A percentile compares a stretch with the other conserved stretches of the same genome.
phyloP scores from a whole-genome alignment of 37 sponge, comb jelly and placozoan genomes.

The Ephydatia muelleri region DNA sequence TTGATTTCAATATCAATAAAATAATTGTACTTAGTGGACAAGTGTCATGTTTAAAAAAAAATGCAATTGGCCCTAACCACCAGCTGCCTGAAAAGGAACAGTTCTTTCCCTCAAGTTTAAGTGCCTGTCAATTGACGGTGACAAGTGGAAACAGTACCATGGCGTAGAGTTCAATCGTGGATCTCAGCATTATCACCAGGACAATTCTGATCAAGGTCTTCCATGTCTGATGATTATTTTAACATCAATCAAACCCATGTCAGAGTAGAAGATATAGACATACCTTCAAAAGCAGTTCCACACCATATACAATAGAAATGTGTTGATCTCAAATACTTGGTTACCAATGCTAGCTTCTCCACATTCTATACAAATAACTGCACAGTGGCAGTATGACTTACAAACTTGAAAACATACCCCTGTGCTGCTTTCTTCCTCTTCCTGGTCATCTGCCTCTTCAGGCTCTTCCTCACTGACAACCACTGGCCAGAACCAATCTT shows the following conservation, averaged over 20 bases:
- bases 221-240: slow-evolving; percentile 10
- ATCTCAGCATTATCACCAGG: slow-evolving; percentile 42
- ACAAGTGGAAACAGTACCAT: no score
- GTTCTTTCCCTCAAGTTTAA: no score
- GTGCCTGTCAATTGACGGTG: no score
- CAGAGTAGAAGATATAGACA: not conserved
- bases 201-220: slow-evolving; percentile 30
- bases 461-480: slow-evolving; percentile 13
- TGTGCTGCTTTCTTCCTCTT: not conserved
- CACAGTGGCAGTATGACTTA: not conserved
- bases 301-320: slow-evolving; percentile 86
- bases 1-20: not conserved
- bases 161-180: slow-evolving; percentile 10
- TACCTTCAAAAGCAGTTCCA: slow-evolving; percentile 71
- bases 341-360: slow-evolving; percentile 38
- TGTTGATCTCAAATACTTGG: slow-evolving; percentile 46
- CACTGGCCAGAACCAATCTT: slow-evolving; percentile 52
- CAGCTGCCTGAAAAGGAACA: no score
- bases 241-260: not conserved
- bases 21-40: not conserved
- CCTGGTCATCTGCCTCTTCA: slow-evolving; percentile 37
- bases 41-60: not conserved
- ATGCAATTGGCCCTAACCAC: not conserved
- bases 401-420: not conserved
- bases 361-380: slow-evolving; percentile 1